A percentile compares a stretch with the other conserved stretches of the same genome.
These are phyloP conservation scores for Nasonovia ribisnigri DNA, from an alignment of 2,888 invertebrate species.

Conservation along the genomic window DNA sequence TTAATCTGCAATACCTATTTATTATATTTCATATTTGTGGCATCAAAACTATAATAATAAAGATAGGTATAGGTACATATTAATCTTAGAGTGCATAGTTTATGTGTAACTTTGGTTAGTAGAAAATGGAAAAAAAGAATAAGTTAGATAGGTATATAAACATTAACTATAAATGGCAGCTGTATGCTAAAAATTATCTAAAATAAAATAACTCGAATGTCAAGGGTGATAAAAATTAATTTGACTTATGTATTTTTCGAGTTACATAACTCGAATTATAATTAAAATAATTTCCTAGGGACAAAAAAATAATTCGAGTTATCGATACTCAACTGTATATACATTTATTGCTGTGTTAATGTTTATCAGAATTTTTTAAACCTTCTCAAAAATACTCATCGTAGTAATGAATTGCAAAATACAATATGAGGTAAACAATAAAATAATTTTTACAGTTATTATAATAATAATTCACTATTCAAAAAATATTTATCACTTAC, in stretches of 20 bases:
- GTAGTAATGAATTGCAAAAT: not conserved
- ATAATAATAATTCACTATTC: not conserved
- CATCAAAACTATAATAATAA: not conserved
- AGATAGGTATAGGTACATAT: not conserved
- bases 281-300: too few relatives aligned
- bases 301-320: too few relatives aligned
- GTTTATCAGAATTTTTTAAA: not conserved
- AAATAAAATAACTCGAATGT: too few relatives aligned
- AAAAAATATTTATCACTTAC: not conserved
- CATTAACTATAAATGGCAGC: not conserved
- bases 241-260: too few relatives aligned
- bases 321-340: too few relatives aligned
- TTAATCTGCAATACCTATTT: not conserved
- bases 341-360: not conserved
- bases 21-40: not conserved
- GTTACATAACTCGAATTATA: too few relatives aligned
- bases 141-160: not conserved
- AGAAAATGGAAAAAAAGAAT: not conserved
- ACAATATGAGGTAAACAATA: not conserved
- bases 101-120: not conserved
- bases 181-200: not conserved
- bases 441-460: not conserved
- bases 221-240: too few relatives aligned
- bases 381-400: not conserved
- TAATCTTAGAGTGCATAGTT: not conserved